Evolutionary conservation across 2,797 vertebrate genomes (phyloP), one percentile per base, ranked within the genome.

Genomic region (Acanthurus tractus): DNA sequence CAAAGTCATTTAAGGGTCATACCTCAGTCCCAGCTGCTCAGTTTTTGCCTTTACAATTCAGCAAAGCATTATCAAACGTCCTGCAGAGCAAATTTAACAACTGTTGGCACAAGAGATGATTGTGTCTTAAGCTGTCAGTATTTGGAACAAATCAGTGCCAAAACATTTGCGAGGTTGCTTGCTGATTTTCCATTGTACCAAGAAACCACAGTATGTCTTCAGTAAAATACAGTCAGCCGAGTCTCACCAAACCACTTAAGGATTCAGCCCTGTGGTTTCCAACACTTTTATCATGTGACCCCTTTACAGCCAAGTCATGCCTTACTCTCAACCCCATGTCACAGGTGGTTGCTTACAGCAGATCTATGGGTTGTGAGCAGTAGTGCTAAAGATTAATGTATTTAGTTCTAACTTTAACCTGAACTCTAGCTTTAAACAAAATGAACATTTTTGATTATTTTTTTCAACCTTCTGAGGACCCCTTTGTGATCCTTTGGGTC

Each of bases 11-110:
- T 4, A 22, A 44, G 62, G 6, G 13, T 22, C 38, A 2, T 13
- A 42, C 48, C 22, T 40, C 13, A 11, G 29, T 63, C 9, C 40
- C n/a, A 9, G 3, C 22, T 52, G 34, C 50, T 73, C 22, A 3
- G 46, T 42, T 63, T 50, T 48, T 63, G 13, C 18, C 34, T 20
- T 36, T 10, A 36, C 23, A 25, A 18, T 50, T 29, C 36, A 57
- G 34, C 17, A 8, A 13, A 22, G 20, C 15, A 5, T 49, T 20
- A 49, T 40, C 25, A 56, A 53, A 44, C 10, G 1, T 55, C 61
- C 36, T 69, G 66, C 38, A 29, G n/a, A 63, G 10, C 15, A 69
- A 63, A 69, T 36, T 8, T 18, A 40, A 56, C 8, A 66, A 56
- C 8, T 71, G 6, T 55, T 42, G 29, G 48, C 46, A 36, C n/a